Conservation (phyloP, 2,888 invertebrate species). For the Melikaiella ostensackeni region DNA sequence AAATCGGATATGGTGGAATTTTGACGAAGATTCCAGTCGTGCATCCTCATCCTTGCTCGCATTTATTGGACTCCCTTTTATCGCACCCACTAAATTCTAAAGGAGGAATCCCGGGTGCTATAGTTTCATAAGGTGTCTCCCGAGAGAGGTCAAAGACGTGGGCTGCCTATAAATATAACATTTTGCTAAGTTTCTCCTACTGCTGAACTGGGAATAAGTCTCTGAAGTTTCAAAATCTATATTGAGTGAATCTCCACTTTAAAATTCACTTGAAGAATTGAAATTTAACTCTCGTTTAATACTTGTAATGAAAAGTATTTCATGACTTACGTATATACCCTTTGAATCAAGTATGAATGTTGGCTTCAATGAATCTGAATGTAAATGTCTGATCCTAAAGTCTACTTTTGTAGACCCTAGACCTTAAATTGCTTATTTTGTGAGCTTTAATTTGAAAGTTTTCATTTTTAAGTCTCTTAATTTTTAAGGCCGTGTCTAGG, state of each 20-base stretch:
- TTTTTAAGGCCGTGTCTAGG: too few relatives aligned
- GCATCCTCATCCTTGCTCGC: neutral
- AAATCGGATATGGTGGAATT: neutral
- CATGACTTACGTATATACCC: too few relatives aligned
- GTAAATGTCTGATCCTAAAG: too few relatives aligned
- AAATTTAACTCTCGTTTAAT: neutral
- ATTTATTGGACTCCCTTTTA: constrained; percentile 49
- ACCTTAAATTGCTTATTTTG: too few relatives aligned
- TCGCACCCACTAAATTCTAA: constrained; percentile 49
- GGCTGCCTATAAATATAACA: constrained; percentile 52
- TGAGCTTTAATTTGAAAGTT: too few relatives aligned
- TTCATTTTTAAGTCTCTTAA: too few relatives aligned
- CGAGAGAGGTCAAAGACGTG: constrained; percentile 50
- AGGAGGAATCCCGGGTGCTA: constrained; percentile 50
- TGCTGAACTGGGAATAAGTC: constrained; percentile 15
- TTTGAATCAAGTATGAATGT: too few relatives aligned
- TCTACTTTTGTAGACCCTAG: too few relatives aligned
- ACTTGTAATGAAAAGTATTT: too few relatives aligned
- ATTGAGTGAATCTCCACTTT: neutral
- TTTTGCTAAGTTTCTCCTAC: constrained; percentile 52
- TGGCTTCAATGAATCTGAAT: too few relatives aligned
- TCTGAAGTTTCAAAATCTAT: constrained; percentile 14
- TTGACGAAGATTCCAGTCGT: neutral
- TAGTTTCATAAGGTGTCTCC: constrained; percentile 47
- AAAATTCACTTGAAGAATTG: constrained; percentile 6